phyloP scores from a whole-genome alignment of 2,113 vertebrate genomes.

The Lagopus muta region DNA sequence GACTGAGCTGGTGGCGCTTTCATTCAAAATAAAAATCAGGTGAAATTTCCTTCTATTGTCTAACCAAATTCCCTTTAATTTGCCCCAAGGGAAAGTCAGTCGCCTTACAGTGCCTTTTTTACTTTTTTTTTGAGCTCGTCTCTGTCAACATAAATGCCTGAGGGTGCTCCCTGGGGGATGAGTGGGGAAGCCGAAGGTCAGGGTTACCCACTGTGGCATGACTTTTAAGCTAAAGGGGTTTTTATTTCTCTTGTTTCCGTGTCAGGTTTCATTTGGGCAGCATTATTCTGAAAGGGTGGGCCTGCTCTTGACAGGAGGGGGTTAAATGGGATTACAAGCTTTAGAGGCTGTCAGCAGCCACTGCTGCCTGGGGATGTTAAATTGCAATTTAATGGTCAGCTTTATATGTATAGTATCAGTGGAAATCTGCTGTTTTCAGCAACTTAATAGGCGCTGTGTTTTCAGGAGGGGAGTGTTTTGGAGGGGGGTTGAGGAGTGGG shows the following conservation, averaged over 20 bases:
- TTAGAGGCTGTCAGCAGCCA: constrained; percentile 83
- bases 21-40: neutral
- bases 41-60: constrained; percentile 74
- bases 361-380: constrained; percentile 80
- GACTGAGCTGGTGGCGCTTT: constrained; percentile 18
- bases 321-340: constrained; percentile 90
- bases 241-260: constrained; percentile 82
- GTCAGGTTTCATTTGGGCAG: constrained; percentile 86
- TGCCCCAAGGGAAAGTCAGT: constrained; percentile 77
- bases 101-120: neutral
- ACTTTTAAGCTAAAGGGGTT: constrained; percentile 87
- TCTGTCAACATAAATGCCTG: constrained; percentile 52
- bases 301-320: constrained; percentile 83
- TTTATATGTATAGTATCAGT: constrained; percentile 79
- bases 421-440: constrained; percentile 84
- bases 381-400: constrained; percentile 89
- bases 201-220: constrained; percentile 82
- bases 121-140: neutral
- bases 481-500: neutral
- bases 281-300: constrained; percentile 79
- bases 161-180: constrained; percentile 66
- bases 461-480: constrained; percentile 41
- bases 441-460: constrained; percentile 76
- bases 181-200: constrained; percentile 80
- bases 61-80: constrained; percentile 81